A percentile compares a stretch with the other conserved stretches of the same genome.
Evolutionary conservation across 53 echinoderm and acorn worm genomes (phyloP).

Genomic region (Astropecten irregularis): DNA sequence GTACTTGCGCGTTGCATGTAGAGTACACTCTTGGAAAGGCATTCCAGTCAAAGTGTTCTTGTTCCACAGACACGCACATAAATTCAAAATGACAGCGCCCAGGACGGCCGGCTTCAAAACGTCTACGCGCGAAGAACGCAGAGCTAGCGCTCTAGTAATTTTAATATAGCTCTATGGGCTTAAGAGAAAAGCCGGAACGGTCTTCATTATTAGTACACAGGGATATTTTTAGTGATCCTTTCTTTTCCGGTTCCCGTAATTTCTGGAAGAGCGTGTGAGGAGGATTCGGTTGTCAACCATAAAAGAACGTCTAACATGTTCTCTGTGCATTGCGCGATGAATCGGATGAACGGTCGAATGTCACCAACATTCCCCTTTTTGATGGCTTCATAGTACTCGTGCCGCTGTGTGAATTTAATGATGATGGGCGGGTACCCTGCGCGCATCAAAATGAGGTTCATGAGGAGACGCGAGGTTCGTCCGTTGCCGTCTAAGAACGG

Average conservation of each 20-base stretch:
- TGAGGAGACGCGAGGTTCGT: slow-evolving; percentile 85
- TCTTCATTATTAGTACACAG: slow-evolving; percentile 39
- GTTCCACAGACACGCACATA: no score
- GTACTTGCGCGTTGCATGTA: no score
- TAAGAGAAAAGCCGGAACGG: no score
- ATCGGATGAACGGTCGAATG: slow-evolving; percentile 91
- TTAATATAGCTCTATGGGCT: no score
- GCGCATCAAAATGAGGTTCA: slow-evolving; percentile 89
- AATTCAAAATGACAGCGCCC: no score
- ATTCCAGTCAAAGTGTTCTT: no score
- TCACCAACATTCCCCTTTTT: slow-evolving; percentile 88
- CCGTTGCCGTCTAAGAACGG: slow-evolving; percentile 98
- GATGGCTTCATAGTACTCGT: slow-evolving; percentile 81
- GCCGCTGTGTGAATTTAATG: slow-evolving; percentile 78
- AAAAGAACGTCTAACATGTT: slow-evolving; percentile 85
- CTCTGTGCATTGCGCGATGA: slow-evolving; percentile 78
- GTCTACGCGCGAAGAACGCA: no score
- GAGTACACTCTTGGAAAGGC: no score
- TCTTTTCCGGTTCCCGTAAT: slow-evolving; percentile 36
- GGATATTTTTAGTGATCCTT: slow-evolving; percentile 14
- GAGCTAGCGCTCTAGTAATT: no score
- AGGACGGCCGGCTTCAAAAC: no score
- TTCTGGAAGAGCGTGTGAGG: slow-evolving; percentile 51
- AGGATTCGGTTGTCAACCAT: slow-evolving; percentile 67
- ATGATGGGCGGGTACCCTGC: slow-evolving; percentile 92